Base-by-base conservation (phyloP, 1,140 invertebrate species). In the Melipona quadrifasciata region DNA sequence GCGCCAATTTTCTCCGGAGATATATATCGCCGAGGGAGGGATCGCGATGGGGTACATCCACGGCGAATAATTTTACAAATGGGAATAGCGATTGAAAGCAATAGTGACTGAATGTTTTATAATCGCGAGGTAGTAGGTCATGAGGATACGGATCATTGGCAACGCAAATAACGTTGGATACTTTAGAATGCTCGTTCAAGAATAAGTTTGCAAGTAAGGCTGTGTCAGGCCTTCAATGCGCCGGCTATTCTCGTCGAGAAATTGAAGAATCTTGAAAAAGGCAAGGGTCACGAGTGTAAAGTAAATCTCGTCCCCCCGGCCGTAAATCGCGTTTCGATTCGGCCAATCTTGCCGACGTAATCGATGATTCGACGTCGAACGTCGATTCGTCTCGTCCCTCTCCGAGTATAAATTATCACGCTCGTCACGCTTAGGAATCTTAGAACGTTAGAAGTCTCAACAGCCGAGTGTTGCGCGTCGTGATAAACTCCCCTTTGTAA, bases 61-160 rank as follows among this genome's bases (percentile, higher is more conserved):
- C 5, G 6, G 19, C 10, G 73, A 70, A 70, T 70, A 58, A 70
- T 83, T 78, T 61, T 27, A 47, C 65, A 31, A 47, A 71, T 58
- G 17, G 34, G 61, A 57, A 24, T 19, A 47, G 10, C 39, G 75
- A 84, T 79, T 53, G 39, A 70, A 84, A 79, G 76, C 75, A 84
- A 84, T 70, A 79, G 55, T 53, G 39, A 64, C 1, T 64, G 67
- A 84, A 84, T 64, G 16, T 79, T 79, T 64, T 4, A 84, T 79
- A 11, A 14, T n/a, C 11, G 8, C 10, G 10, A 0, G 14, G 12
- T 27, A 79, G 55, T 70, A 70, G 82, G 55, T 72, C 76, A 55
- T 34, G 11, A 70, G 75, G 21, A 24, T 47, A 31, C 51, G 53
- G 31, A 79, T 39, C 51, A 47, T 53, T 74, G 55, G 70, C 47